These are phyloP conservation scores for Tyto alba DNA, from an alignment of 2,113 vertebrate genomes.

Conservation along the genomic window DNA sequence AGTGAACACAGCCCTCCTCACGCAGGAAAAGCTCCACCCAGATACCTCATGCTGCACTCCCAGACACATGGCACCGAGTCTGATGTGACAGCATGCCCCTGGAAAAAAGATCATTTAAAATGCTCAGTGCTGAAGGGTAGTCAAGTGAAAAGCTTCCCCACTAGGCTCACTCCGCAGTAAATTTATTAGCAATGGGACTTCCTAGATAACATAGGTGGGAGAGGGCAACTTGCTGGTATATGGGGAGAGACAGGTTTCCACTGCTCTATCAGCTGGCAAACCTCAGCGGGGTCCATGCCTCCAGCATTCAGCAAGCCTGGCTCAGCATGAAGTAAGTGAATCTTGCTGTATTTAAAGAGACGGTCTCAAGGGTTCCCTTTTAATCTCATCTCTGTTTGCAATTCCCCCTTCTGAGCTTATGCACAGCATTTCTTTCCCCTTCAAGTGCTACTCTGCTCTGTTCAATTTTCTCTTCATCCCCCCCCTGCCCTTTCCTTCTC, in stretches of 20 bases:
- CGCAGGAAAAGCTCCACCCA: neutral
- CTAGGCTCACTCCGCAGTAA: neutral
- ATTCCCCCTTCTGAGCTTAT: conserved; percentile 38
- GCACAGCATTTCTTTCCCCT: conserved; percentile 22
- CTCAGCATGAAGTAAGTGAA: conserved; percentile 45
- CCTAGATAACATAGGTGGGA: neutral
- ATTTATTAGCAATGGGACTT: conserved; percentile 1
- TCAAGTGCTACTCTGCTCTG: conserved; percentile 25
- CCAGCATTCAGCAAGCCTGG: neutral
- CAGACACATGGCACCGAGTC: neutral
- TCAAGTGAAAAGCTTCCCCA: neutral
- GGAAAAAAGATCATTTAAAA: neutral
- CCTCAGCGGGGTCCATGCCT: neutral
- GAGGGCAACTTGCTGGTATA: neutral
- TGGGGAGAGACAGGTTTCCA: neutral
- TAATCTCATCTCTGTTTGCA: conserved; percentile 58
- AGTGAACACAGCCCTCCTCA: neutral
- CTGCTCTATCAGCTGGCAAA: neutral
- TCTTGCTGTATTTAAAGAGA: conserved; percentile 55
- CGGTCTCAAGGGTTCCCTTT: conserved; percentile 41
- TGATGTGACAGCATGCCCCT: neutral
- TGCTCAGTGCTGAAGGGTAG: neutral
- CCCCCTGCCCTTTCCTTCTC: conserved; percentile 35
- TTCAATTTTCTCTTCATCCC: conserved; percentile 51
- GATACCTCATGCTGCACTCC: neutral